These are phyloP conservation scores for Novumbra hubbsi DNA, from an alignment of 2,797 vertebrate species.

Conservation along the genomic window DNA sequence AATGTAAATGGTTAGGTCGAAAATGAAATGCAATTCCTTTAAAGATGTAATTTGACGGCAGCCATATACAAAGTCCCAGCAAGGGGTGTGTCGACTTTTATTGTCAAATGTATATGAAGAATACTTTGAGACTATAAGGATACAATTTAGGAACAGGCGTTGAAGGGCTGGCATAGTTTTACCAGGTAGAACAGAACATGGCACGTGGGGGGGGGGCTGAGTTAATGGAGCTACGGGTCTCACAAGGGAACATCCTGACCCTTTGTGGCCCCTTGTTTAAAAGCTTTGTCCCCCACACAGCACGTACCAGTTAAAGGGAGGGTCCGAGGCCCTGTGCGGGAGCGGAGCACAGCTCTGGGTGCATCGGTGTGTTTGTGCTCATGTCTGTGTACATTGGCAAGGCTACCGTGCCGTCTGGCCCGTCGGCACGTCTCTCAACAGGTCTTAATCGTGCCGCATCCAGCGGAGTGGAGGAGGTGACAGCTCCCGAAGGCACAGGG, in stretches of 20 bases:
- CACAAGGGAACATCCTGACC: conserved; percentile 58
- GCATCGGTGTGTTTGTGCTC: conserved; percentile 54
- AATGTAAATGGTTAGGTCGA: too few relatives aligned
- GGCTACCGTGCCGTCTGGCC: conserved; percentile 42
- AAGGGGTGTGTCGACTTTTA: neutral
- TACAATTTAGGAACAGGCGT: neutral
- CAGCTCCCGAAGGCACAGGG: conserved; percentile 58
- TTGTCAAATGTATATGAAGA: neutral
- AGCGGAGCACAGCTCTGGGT: conserved; percentile 39
- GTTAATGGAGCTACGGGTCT: conserved; percentile 69
- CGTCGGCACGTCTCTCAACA: conserved; percentile 53
- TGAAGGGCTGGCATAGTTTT: conserved; percentile 18
- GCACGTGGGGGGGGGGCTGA: conserved; percentile 43
- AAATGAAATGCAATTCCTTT: too few relatives aligned
- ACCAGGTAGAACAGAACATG: conserved; percentile 20
- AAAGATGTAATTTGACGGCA: too few relatives aligned
- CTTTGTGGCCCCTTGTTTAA: conserved; percentile 62
- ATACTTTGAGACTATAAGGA: neutral
- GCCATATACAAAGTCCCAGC: too few relatives aligned
- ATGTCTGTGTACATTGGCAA: conserved; percentile 65
- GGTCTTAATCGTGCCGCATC: conserved; percentile 36
- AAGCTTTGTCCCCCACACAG: conserved; percentile 70
- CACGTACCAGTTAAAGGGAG: conserved; percentile 57
- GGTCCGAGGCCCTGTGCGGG: conserved; percentile 19
- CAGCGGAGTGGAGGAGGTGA: conserved; percentile 46